Conservation (phyloP, 2,797 vertebrate species). For the Limnodromus scolopaceus region DNA sequence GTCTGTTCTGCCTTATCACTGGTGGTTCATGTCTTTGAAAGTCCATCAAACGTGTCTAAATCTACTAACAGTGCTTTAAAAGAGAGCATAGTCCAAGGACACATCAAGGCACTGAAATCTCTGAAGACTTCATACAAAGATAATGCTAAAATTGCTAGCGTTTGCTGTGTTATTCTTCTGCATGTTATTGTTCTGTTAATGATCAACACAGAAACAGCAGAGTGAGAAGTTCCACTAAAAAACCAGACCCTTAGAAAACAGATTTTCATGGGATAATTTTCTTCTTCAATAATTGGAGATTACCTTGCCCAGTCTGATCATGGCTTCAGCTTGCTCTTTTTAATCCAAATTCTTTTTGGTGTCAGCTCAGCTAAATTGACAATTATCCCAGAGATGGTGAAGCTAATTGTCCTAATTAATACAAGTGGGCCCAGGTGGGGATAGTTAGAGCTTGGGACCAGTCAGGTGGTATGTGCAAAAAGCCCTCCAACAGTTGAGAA, state of each 20-base stretch:
- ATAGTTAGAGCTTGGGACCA: not conserved
- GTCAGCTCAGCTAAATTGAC: not conserved
- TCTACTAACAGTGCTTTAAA: not conserved
- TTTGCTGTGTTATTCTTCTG: not conserved
- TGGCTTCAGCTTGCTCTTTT: not conserved
- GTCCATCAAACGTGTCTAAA: not conserved
- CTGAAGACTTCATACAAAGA: not conserved
- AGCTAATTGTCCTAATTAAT: constrained; percentile 20
- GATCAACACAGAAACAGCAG: not conserved
- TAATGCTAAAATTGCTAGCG: not conserved
- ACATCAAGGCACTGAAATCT: not conserved
- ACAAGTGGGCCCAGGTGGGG: not conserved
- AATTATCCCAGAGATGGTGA: not conserved
- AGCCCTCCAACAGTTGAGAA: not conserved
- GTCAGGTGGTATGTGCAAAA: not conserved
- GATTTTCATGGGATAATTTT: not conserved
- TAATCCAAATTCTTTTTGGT: not conserved
- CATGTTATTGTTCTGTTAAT: not conserved
- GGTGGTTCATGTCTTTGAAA: not conserved
- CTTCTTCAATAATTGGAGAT: not conserved
- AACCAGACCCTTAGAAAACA: not conserved
- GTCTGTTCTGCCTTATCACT: not conserved
- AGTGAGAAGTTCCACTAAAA: not conserved
- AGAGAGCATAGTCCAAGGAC: not conserved
- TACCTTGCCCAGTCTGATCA: not conserved